A percentile compares a stretch with the other conserved stretches of the same genome.
phyloP scores from a whole-genome alignment of 2,888 invertebrate genomes.

The Mythimna vitellina region DNA sequence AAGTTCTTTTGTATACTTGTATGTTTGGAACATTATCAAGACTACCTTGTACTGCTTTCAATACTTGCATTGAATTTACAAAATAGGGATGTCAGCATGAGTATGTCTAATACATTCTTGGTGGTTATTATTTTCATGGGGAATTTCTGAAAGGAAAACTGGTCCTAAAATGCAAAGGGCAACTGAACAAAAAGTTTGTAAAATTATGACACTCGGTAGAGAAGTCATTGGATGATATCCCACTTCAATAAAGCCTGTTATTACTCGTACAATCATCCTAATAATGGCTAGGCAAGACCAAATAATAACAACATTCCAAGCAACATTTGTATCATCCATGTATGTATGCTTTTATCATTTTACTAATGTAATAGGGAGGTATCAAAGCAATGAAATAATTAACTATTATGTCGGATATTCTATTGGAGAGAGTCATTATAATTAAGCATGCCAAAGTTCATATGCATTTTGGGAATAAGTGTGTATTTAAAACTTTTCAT shows the following conservation, averaged over 20 bases:
- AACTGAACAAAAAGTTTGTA: too few species aligned
- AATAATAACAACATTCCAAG: background rate
- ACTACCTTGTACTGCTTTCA: background rate
- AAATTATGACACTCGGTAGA: too few species aligned
- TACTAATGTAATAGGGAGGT: background rate
- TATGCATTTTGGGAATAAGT: too few species aligned
- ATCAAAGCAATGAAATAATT: background rate
- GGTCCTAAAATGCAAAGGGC: too few species aligned
- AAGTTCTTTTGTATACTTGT: background rate
- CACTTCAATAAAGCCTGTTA: too few species aligned
- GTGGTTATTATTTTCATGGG: background rate
- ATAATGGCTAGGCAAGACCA: background rate
- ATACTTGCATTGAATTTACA: background rate
- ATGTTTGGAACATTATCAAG: background rate
- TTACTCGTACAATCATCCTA: too few species aligned
- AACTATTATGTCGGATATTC: background rate
- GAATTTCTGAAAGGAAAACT: too few species aligned
- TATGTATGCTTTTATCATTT: background rate
- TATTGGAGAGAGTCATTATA: too few species aligned
- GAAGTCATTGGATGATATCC: background rate
- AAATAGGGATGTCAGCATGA: too few species aligned
- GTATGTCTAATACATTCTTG: background rate
- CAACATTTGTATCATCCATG: background rate
- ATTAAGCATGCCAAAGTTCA: too few species aligned
- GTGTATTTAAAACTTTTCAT: too few species aligned